Evolutionary conservation across 2,888 invertebrate genomes (phyloP).

Genomic region (Tetheella fluctuosa): DNA sequence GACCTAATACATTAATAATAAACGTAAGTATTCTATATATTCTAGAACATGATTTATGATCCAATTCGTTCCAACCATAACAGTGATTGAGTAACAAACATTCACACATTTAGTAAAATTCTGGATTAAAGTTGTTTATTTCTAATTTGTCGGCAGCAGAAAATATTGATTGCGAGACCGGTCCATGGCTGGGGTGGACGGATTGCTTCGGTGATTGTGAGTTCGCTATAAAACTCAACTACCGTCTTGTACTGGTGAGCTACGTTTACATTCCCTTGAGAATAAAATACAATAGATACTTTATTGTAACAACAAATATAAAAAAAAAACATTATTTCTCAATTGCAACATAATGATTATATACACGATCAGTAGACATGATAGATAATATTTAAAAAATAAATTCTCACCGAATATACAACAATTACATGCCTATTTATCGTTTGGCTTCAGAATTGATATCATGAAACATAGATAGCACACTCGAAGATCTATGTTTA

Average conservation of each 20-base stretch:
- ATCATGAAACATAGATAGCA: neutral
- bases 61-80: too few species aligned
- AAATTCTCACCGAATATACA: neutral
- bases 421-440: neutral
- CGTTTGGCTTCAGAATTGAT: neutral
- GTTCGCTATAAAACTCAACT: slow-evolving; percentile 71
- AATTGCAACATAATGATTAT: too few species aligned
- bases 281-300: too few species aligned
- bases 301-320: too few species aligned
- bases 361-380: neutral
- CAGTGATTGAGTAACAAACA: too few species aligned
- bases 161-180: slow-evolving; percentile 61
- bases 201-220: slow-evolving; percentile 72
- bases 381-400: neutral
- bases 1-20: too few species aligned
- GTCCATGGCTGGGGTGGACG: slow-evolving; percentile 75
- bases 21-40: too few species aligned
- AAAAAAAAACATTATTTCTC: too few species aligned
- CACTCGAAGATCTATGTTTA: neutral
- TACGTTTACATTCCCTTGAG: slow-evolving; percentile 9
- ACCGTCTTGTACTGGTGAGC: slow-evolving; percentile 66
- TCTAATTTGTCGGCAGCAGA: slow-evolving; percentile 33
- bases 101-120: too few species aligned
- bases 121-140: slow-evolving; percentile 12
- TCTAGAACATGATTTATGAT: too few species aligned